A percentile compares a stretch with the other conserved stretches of the same genome.
Conservation (phyloP, 2,888 invertebrate genomes). For the Tetanocera ferruginea region DNA sequence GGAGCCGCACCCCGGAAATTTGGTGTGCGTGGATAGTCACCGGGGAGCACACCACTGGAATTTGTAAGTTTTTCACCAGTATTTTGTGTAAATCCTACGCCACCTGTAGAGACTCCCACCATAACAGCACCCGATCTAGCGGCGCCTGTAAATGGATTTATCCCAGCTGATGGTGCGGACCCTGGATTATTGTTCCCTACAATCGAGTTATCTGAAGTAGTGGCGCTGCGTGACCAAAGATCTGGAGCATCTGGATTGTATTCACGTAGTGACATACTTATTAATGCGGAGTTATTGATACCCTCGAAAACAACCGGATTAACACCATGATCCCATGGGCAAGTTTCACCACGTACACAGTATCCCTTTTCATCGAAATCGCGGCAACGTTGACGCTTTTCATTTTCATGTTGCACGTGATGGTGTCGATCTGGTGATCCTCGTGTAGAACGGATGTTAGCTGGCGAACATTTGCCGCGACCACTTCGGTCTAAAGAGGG, state of each 20-base stretch:
- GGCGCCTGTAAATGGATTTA: constrained; percentile 65
- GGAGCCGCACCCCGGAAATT: constrained; percentile 58
- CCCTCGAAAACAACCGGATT: constrained; percentile 97
- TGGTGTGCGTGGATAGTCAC: constrained; percentile 59
- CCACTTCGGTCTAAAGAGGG: constrained; percentile 61
- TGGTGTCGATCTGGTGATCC: constrained; percentile 57
- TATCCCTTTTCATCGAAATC: constrained; percentile 96
- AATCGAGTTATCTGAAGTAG: constrained; percentile 48
- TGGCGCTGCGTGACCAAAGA: constrained; percentile 72
- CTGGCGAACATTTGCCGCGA: constrained; percentile 53
- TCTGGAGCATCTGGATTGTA: constrained; percentile 89
- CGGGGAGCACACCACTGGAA: constrained; percentile 46
- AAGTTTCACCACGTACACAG: constrained; percentile 96
- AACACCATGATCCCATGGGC: constrained; percentile 96
- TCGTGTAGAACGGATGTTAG: constrained; percentile 31
- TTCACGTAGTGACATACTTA: constrained; percentile 71
- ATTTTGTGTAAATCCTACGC: constrained; percentile 50
- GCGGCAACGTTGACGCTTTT: constrained; percentile 80
- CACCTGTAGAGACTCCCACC: constrained; percentile 50
- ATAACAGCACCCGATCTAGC: constrained; percentile 61
- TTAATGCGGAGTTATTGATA: constrained; percentile 72
- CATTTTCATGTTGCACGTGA: constrained; percentile 42
- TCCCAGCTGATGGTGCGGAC: constrained; percentile 53
- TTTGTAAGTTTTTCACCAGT: constrained; percentile 36
- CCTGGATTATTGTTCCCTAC: constrained; percentile 42